Evolutionary conservation across 2,888 invertebrate genomes (phyloP).

Genomic region (Ctenicera cuprea): DNA sequence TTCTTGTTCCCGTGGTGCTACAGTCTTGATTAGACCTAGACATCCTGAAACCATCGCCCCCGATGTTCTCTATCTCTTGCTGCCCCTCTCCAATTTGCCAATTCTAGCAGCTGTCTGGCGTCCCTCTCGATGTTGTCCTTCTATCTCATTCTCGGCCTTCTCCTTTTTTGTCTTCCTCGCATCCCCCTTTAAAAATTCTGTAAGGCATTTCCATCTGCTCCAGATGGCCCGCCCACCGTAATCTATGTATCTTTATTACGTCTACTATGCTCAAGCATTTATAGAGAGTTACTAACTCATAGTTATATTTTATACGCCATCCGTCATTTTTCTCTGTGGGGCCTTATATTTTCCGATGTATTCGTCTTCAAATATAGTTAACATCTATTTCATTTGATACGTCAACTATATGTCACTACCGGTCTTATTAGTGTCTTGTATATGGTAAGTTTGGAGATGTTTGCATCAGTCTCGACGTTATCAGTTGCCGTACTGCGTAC

Average conservation of each 20-base stretch:
- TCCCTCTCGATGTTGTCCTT: not conserved
- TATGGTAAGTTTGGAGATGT: not conserved
- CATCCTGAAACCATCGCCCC: not conserved
- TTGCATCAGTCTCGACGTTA: not conserved
- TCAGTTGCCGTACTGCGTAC: not conserved
- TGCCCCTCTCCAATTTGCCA: conserved; percentile 7
- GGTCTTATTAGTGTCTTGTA: not conserved
- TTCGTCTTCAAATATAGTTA: conserved; percentile 4
- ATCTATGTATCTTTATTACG: not conserved
- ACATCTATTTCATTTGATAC: not conserved
- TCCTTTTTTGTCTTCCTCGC: not conserved
- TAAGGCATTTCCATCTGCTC: not conserved
- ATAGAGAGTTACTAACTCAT: not conserved
- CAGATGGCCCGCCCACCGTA: not conserved
- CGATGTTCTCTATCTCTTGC: conserved; percentile 1
- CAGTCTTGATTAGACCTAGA: not conserved
- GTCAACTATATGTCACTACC: not conserved
- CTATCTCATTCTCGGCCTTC: conserved; percentile 3
- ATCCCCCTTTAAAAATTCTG: not conserved
- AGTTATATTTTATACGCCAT: conserved; percentile 2
- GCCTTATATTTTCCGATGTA: not conserved
- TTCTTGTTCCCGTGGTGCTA: too few relatives aligned
- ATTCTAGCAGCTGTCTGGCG: not conserved
- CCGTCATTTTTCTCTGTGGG: not conserved
- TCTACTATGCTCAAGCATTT: not conserved